phyloP scores from a whole-genome alignment of 2,888 invertebrate genomes.

The Salpingus planirostris region DNA sequence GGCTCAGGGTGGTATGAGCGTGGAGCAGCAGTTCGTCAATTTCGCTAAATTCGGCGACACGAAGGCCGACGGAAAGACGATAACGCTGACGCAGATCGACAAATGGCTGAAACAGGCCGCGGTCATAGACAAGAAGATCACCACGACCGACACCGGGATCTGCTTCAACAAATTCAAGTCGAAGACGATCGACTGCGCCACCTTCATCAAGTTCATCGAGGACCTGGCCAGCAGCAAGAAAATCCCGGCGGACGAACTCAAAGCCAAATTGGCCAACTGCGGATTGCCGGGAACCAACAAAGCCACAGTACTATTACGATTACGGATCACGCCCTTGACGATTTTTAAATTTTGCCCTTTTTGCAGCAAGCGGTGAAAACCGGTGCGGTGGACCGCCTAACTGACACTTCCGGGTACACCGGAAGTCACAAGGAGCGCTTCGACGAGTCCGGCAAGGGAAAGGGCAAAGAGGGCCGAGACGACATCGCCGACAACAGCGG shows the following conservation, averaged over 20 bases:
- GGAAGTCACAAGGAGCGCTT: conserved; percentile 79
- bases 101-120: conserved; percentile 93
- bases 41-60: conserved; percentile 81
- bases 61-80: conserved; percentile 74
- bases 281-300: conserved; percentile 12
- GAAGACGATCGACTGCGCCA: conserved; percentile 7
- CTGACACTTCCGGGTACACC: conserved; percentile 77
- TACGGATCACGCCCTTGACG: no score
- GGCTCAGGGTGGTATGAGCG: conserved; percentile 26
- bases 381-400: conserved; percentile 61
- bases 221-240: conserved; percentile 10
- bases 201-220: conserved; percentile 13
- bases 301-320: conserved; percentile 7
- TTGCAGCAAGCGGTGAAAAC: conserved; percentile 42
- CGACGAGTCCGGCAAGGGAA: conserved; percentile 72
- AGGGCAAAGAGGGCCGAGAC: conserved; percentile 76
- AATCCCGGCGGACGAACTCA: conserved; percentile 7
- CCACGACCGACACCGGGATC: conserved; percentile 84
- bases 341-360: no score
- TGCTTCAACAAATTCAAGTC: conserved; percentile 79
- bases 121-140: conserved; percentile 61
- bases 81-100: conserved; percentile 83
- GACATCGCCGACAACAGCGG: conserved; percentile 64
- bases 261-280: conserved; percentile 10
- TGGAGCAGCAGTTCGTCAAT: conserved; percentile 62